Evolutionary conservation across 1,140 invertebrate genomes (phyloP).

Genomic region (Proales similis): DNA sequence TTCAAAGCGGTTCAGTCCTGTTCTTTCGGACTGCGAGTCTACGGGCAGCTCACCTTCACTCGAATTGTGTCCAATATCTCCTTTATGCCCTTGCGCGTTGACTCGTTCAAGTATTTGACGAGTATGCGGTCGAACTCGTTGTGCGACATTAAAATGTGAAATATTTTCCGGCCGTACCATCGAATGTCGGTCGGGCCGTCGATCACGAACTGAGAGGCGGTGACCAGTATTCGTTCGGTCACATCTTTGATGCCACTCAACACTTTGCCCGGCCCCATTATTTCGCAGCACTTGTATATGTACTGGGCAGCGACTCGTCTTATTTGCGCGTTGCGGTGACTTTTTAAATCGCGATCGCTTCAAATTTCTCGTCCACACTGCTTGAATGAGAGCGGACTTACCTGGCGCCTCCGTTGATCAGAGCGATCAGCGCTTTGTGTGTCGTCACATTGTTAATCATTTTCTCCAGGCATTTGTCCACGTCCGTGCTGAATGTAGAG

Average conservation of each 20-base stretch:
- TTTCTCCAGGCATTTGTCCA: slow-evolving; percentile 68
- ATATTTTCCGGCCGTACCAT: slow-evolving; percentile 63
- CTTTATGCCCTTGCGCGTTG: slow-evolving; percentile 61
- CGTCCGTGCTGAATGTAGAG: no score
- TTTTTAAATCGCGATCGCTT: slow-evolving; percentile 46
- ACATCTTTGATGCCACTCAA: slow-evolving; percentile 67
- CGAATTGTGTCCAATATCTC: slow-evolving; percentile 61
- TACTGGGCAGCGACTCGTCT: slow-evolving; percentile 69
- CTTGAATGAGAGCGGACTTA: slow-evolving; percentile 48
- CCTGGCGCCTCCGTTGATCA: slow-evolving; percentile 61
- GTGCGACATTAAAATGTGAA: slow-evolving; percentile 58
- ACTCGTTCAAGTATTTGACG: slow-evolving; percentile 61
- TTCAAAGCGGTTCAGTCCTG: slow-evolving; percentile 17
- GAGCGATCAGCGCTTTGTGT: slow-evolving; percentile 52
- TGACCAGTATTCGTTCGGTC: slow-evolving; percentile 68
- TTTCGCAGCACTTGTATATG: slow-evolving; percentile 61
- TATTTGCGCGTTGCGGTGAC: slow-evolving; percentile 77
- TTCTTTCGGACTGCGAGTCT: neutral
- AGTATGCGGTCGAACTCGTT: slow-evolving; percentile 61
- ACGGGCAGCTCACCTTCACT: slow-evolving; percentile 44
- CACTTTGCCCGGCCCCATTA: slow-evolving; percentile 65
- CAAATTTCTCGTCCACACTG: slow-evolving; percentile 40
- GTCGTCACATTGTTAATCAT: slow-evolving; percentile 63
- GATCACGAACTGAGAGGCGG: slow-evolving; percentile 69
- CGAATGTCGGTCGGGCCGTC: slow-evolving; percentile 78